Percentiles rank a stretch among this genome's conserved stretches.
Evolutionary conservation across 1,140 invertebrate species (phyloP).

Genomic region (Magallana angulata): DNA sequence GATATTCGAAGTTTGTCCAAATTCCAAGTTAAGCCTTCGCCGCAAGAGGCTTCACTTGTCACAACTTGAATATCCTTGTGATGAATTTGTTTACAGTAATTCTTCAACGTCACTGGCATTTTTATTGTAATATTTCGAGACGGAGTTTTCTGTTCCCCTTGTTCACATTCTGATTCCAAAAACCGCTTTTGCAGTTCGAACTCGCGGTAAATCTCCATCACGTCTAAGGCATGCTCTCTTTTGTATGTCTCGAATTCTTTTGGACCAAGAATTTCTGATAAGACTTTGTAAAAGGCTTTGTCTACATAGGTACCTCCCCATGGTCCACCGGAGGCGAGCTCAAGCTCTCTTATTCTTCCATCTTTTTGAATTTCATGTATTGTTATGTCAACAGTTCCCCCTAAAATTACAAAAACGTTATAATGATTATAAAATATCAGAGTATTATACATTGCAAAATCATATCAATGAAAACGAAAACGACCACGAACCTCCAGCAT

Average conservation of each 20-base stretch:
- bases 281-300: slow-evolving; percentile 28
- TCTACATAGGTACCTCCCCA: slow-evolving; percentile 78
- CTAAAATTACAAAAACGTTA: slow-evolving; percentile 58
- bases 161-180: not conserved
- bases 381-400: slow-evolving; percentile 84
- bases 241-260: slow-evolving; percentile 21
- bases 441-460: too few species aligned
- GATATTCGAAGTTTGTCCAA: slow-evolving; percentile 57
- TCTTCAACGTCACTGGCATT: slow-evolving; percentile 38
- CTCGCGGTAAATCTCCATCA: slow-evolving; percentile 45
- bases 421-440: too few species aligned
- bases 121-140: slow-evolving; percentile 37
- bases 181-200: slow-evolving; percentile 53
- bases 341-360: slow-evolving; percentile 81
- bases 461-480: too few species aligned
- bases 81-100: slow-evolving; percentile 8
- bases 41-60: not conserved
- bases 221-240: slow-evolving; percentile 18
- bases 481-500: slow-evolving; percentile 30
- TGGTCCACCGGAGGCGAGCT: slow-evolving; percentile 82
- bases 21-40: slow-evolving; percentile 34
- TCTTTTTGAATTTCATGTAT: slow-evolving; percentile 81
- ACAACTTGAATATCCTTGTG: slow-evolving; percentile 7
- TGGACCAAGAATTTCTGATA: slow-evolving; percentile 26
- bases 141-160: not conserved